Evolutionary conservation across 2,797 vertebrate species (phyloP).

Genomic region (Propithecus perrieri): DNA sequence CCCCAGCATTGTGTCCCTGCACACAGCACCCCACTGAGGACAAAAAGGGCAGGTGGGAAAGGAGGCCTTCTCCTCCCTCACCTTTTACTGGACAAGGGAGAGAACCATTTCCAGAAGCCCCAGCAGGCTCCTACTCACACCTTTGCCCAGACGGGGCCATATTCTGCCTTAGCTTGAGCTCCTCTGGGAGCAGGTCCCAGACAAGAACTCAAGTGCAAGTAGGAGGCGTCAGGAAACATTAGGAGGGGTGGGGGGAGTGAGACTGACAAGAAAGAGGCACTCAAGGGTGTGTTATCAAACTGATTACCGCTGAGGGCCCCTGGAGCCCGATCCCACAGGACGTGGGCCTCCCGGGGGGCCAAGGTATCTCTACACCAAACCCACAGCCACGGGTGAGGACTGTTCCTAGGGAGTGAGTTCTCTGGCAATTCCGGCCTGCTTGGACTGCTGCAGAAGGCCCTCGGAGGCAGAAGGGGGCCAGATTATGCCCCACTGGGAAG

Average conservation of each 20-base stretch:
- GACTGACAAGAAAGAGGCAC: not conserved
- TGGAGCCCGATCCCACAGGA: not conserved
- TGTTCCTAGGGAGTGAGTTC: not conserved
- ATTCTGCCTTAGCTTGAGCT: not conserved
- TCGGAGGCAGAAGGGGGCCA: not conserved
- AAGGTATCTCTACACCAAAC: not conserved
- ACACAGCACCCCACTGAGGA: not conserved
- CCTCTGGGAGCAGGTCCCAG: not conserved
- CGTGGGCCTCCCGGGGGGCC: accelerated
- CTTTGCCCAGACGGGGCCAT: not conserved
- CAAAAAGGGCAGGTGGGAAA: not conserved
- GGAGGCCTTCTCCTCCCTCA: not conserved
- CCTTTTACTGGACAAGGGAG: not conserved
- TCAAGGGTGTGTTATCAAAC: not conserved
- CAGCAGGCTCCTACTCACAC: not conserved
- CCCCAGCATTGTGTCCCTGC: not conserved
- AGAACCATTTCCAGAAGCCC: not conserved
- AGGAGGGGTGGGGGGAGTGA: too few species aligned
- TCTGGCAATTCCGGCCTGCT: not conserved
- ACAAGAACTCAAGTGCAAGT: not conserved
- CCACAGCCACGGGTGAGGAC: accelerated
- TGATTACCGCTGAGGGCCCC: accelerated
- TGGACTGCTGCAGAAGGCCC: not conserved
- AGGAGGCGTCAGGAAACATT: not conserved
- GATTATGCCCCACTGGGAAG: not conserved